A percentile compares a stretch with the other conserved stretches of the same genome.
phyloP scores from a whole-genome alignment of 1,140 invertebrate genomes.

The Monomorium pharaonis region DNA sequence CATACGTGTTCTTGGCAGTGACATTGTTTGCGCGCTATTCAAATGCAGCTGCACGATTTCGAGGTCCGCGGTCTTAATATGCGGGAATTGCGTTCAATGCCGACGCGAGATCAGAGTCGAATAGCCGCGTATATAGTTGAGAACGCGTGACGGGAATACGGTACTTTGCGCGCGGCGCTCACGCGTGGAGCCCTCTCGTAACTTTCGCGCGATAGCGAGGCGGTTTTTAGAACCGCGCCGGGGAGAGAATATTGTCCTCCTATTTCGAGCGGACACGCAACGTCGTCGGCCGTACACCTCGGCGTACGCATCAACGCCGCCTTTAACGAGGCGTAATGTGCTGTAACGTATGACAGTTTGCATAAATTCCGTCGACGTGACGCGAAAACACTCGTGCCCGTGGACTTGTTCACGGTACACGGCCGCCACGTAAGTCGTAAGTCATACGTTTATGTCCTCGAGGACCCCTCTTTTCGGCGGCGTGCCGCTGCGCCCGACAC shows the following conservation, averaged over 20 bases:
- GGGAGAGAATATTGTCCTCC: conserved; percentile 12
- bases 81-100: conserved; percentile 32
- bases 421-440: conserved; percentile 10
- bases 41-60: not conserved
- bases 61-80: conserved; percentile 1
- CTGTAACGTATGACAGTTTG: conserved; percentile 43
- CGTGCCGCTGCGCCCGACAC: conserved; percentile 4
- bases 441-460: conserved; percentile 41
- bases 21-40: not conserved
- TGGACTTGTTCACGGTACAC: conserved; percentile 13
- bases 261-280: conserved; percentile 36
- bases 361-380: conserved; percentile 46
- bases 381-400: conserved; percentile 31
- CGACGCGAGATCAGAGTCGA: conserved; percentile 14
- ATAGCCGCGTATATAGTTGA: conserved; percentile 2
- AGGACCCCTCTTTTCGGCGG: conserved; percentile 35
- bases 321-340: conserved; percentile 48
- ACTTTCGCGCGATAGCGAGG: conserved; percentile 18
- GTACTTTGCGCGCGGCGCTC: conserved; percentile 15
- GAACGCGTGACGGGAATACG: conserved; percentile 29
- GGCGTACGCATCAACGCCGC: conserved; percentile 31
- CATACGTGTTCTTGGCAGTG: conserved; percentile 9
- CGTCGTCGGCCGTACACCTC: not conserved
- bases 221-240: not conserved
- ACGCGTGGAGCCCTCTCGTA: not conserved